phyloP scores from a whole-genome alignment of 2,888 invertebrate genomes.

The Scaptomyza flava region DNA sequence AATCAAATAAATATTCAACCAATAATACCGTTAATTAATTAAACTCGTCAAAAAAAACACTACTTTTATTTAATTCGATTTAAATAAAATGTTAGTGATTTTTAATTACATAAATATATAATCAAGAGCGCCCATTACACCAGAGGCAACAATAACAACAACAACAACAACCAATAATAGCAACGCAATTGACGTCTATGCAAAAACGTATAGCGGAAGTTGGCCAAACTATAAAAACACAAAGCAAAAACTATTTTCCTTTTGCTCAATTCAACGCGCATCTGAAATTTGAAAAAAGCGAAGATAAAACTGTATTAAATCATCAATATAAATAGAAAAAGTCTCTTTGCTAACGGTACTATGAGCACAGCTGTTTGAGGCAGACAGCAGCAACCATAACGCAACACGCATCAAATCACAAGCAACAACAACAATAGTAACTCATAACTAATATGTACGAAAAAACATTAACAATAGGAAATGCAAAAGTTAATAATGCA shows the following conservation, averaged over 20 bases:
- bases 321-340: constrained; percentile 71
- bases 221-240: constrained; percentile 35
- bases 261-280: constrained; percentile 57
- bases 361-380: constrained; percentile 69
- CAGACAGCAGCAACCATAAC: constrained; percentile 26
- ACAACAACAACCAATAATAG: constrained; percentile 31
- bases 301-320: constrained; percentile 63
- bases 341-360: constrained; percentile 60
- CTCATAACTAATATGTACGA: constrained; percentile 75
- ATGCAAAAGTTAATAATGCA: constrained; percentile 76
- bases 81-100: constrained; percentile 73
- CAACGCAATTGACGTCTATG: constrained; percentile 41
- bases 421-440: constrained; percentile 29
- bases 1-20: constrained; percentile 39
- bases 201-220: constrained; percentile 54
- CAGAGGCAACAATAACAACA: constrained; percentile 24
- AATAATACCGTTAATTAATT: constrained; percentile 24
- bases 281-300: constrained; percentile 61
- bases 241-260: constrained; percentile 38
- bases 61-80: constrained; percentile 71
- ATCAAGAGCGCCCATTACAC: constrained; percentile 33
- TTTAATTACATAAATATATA: constrained; percentile 64
- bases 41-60: constrained; percentile 38
- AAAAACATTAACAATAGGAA: constrained; percentile 73
- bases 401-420: constrained; percentile 59